Evolutionary conservation across 2,888 invertebrate species (phyloP), one percentile per base, ranked within the genome.

Genomic region (Eupithecia insigniata): DNA sequence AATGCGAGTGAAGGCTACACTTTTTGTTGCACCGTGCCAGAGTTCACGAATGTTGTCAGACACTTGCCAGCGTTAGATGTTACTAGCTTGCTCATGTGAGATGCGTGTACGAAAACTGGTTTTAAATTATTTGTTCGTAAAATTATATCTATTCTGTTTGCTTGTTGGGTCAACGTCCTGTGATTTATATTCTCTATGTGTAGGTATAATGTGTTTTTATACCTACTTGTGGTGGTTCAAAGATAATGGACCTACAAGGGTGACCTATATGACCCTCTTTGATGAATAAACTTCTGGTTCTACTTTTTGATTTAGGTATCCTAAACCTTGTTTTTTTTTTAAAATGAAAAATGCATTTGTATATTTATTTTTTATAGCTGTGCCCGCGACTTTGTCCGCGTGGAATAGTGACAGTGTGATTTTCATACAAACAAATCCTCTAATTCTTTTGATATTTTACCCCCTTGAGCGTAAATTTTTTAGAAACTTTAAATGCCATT

Each of bases 21-120:
- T 0, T 96, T 96, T 80, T 96, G 96, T 76, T 96, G 96, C 81
- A 87, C 91, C 1, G 88, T 96, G 2, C 83, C 91, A 22, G 95
- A 95, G 77, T 95, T 96, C 72, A 87, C 92, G 36, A 82, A 83
- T 69, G 90, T 87, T 0, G 89, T 96, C 0, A 82, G 84, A 1
- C 92, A 94, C 80, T 85, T 96, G 70, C 96, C 96, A 0, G 36
- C 83, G 0, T 91, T 96, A 66, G 87, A 91, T 72, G 94, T 95
- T 0, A 82, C 75, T 16, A 90, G 86, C 72, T 73, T 95, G 65
- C 82, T 92, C 26, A 83, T 79, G 36, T 92, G 83, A 64, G 26
- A 82, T 66, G 65, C 58, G 12, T 51, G 10, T 51, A 43, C 18
- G 39, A 46, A 26, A 43, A 60, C 64, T 55, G 26, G 58, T 71